phyloP scores from a whole-genome alignment of 2,113 vertebrate species.

The Leucosticte australis region DNA sequence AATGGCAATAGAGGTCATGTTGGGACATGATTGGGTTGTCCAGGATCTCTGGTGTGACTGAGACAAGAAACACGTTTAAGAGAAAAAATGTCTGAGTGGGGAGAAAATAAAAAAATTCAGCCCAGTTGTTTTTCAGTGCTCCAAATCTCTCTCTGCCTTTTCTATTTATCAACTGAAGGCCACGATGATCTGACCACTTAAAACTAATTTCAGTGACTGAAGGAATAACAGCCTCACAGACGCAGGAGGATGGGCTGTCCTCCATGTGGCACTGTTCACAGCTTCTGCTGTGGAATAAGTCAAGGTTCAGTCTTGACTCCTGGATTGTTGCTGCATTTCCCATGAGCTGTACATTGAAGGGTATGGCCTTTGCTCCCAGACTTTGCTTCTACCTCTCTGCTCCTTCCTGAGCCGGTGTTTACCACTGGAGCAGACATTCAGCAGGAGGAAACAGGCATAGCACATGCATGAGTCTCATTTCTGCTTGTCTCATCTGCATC shows the following conservation, averaged over 20 bases:
- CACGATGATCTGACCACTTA: background rate
- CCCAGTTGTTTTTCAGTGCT: background rate
- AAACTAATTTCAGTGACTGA: background rate
- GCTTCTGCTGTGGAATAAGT: background rate
- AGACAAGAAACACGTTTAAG: background rate
- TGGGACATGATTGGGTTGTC: background rate
- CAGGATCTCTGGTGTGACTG: background rate
- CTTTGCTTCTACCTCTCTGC: background rate
- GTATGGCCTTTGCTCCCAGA: background rate
- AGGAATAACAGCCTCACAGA: background rate
- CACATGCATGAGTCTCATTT: background rate
- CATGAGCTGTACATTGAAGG: background rate
- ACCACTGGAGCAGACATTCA: accelerated
- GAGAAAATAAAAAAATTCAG: background rate
- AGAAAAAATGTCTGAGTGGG: background rate
- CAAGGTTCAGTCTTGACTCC: background rate
- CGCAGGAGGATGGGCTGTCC: background rate
- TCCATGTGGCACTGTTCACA: background rate
- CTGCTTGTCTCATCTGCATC: background rate
- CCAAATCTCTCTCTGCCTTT: background rate
- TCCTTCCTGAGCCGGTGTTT: background rate
- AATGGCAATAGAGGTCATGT: background rate
- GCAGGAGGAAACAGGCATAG: background rate
- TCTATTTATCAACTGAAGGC: background rate
- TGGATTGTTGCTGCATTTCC: background rate